phyloP scores from a whole-genome alignment of 2,797 vertebrate genomes.

The Mus caroli region DNA sequence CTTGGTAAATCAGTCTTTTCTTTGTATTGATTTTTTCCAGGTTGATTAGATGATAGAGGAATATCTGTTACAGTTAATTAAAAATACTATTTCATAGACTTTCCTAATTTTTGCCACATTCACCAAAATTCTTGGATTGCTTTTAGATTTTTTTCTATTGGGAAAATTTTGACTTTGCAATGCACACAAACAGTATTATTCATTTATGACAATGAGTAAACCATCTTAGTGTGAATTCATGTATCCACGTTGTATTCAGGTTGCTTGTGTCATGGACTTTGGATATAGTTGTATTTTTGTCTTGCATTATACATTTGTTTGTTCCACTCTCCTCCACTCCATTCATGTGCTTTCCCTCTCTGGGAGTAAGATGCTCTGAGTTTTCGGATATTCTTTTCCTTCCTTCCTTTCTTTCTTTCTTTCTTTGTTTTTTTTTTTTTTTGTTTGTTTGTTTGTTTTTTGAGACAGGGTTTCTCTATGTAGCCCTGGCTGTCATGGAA shows the following conservation, averaged over 20 bases:
- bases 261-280: conserved; percentile 44
- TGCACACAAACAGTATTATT: conserved; percentile 8
- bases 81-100: conserved; percentile 37
- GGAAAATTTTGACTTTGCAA: conserved; percentile 57
- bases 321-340: neutral
- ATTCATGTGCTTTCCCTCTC: conserved; percentile 1
- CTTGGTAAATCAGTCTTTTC: conserved; percentile 16
- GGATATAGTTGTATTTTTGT: conserved; percentile 44
- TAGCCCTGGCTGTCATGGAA: too few relatives aligned
- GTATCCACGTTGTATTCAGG: conserved; percentile 21
- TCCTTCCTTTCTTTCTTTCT: too few relatives aligned
- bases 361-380: conserved; percentile 51
- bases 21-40: conserved; percentile 58
- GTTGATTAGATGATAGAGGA: neutral
- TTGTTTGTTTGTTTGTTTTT: too few relatives aligned
- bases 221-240: conserved; percentile 55
- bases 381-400: neutral
- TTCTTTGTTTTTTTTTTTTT: too few relatives aligned
- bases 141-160: conserved; percentile 53
- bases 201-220: conserved; percentile 53
- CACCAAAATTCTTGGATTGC: conserved; percentile 63
- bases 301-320: conserved; percentile 21
- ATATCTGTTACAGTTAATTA: conserved; percentile 54
- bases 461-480: too few relatives aligned
- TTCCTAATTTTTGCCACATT: conserved; percentile 52